A percentile compares a stretch with the other conserved stretches of the same genome.
Conservation (phyloP, 2,888 invertebrate species). For the Hydropsyche betteni region DNA sequence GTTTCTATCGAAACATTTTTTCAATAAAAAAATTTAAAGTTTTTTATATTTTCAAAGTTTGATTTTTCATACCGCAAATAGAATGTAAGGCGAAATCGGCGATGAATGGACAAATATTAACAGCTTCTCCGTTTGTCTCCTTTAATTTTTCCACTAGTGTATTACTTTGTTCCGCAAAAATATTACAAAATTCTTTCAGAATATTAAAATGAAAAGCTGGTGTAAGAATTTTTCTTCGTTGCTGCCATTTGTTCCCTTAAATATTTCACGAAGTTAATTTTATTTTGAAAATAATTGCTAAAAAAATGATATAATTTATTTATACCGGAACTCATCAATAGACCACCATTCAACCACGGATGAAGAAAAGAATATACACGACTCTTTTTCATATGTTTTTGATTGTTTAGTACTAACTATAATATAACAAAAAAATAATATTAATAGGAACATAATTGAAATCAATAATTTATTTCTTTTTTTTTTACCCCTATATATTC, state of each 20-base stretch:
- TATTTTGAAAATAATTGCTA: background rate
- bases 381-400: slow-evolving; percentile 2
- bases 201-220: slow-evolving; percentile 64
- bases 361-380: slow-evolving; percentile 6
- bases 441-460: background rate
- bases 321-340: slow-evolving; percentile 5
- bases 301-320: background rate
- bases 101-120: background rate
- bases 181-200: slow-evolving; percentile 57
- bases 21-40: background rate
- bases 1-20: slow-evolving; percentile 55
- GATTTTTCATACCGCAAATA: background rate
- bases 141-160: slow-evolving; percentile 51
- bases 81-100: slow-evolving; percentile 1
- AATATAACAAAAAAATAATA: slow-evolving; percentile 44
- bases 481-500: too few species aligned
- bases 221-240: slow-evolving; percentile 61
- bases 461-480: too few species aligned
- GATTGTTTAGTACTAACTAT: slow-evolving; percentile 1
- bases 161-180: slow-evolving; percentile 58
- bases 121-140: background rate
- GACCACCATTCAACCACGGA: slow-evolving; percentile 14
- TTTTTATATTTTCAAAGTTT: background rate
- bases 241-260: slow-evolving; percentile 56
- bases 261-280: background rate